phyloP scores from a whole-genome alignment of 2,888 invertebrate species.

The Drosophila greeni region DNA sequence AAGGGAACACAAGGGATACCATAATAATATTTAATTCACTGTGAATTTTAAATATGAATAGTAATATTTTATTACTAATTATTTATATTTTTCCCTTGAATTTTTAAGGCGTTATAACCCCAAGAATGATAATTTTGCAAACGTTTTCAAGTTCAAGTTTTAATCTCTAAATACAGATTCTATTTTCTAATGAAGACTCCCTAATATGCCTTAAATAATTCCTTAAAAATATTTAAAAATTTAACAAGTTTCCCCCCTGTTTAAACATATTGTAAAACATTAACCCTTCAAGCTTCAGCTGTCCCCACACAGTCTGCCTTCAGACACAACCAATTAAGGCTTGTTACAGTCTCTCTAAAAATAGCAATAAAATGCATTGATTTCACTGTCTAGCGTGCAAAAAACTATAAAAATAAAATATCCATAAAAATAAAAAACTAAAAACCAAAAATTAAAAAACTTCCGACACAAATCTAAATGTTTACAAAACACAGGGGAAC shows the following conservation, averaged over 20 bases:
- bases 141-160: too few relatives aligned
- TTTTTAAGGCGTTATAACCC: too few relatives aligned
- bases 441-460: background rate
- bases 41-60: too few relatives aligned
- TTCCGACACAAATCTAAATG: background rate
- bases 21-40: too few relatives aligned
- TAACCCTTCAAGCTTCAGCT: background rate
- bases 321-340: constrained; percentile 30
- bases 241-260: background rate
- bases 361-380: constrained; percentile 31
- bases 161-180: too few relatives aligned
- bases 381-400: constrained; percentile 12
- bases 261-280: background rate
- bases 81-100: too few relatives aligned
- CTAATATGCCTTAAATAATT: background rate
- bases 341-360: constrained; percentile 30
- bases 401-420: background rate
- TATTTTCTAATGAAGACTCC: background rate
- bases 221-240: background rate
- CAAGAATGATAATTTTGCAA: too few relatives aligned
- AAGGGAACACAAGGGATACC: too few relatives aligned
- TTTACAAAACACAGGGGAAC: constrained; percentile 19
- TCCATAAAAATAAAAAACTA: background rate
- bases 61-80: too few relatives aligned
- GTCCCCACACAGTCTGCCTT: background rate